Evolutionary conservation across 2,888 invertebrate genomes (phyloP).

Genomic region (Rhagium mordax): DNA sequence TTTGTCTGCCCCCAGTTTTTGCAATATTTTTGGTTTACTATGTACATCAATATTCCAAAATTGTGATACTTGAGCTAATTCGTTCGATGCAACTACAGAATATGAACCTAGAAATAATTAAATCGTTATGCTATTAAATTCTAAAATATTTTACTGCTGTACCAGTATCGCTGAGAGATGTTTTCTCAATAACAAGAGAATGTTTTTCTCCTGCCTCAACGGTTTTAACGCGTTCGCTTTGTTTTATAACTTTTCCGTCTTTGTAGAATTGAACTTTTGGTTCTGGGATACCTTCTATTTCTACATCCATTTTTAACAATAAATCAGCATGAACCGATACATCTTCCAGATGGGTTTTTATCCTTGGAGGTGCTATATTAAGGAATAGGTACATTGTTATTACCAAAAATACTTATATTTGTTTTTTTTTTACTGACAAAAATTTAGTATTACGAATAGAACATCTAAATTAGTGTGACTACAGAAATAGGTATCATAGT

Average conservation of each 20-base stretch:
- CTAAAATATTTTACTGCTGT: conserved; percentile 19
- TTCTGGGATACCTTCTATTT: conserved; percentile 87
- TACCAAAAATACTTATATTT: not conserved
- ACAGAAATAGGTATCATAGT: conserved; percentile 3
- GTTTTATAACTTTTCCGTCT: conserved; percentile 85
- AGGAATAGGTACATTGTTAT: not conserved
- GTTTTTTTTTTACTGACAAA: too few relatives aligned
- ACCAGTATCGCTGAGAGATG: conserved; percentile 84
- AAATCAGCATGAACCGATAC: conserved; percentile 81
- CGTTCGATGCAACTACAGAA: conserved; percentile 88
- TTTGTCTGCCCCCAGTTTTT: conserved; percentile 78
- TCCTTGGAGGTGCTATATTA: conserved; percentile 82
- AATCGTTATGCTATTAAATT: not conserved
- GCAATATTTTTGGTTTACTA: conserved; percentile 83
- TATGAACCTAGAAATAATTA: conserved; percentile 76
- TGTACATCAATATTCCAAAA: conserved; percentile 91
- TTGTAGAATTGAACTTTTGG: conserved; percentile 91
- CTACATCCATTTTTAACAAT: conserved; percentile 83
- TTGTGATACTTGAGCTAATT: conserved; percentile 91
- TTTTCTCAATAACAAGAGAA: conserved; percentile 80
- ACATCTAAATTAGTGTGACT: not conserved
- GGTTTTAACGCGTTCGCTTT: conserved; percentile 81
- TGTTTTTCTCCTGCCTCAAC: conserved; percentile 81
- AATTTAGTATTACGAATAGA: not conserved
- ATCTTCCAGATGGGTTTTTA: conserved; percentile 85